Evolutionary conservation across 2,113 vertebrate species (phyloP).

Genomic region (Ceyx cyanopectus): DNA sequence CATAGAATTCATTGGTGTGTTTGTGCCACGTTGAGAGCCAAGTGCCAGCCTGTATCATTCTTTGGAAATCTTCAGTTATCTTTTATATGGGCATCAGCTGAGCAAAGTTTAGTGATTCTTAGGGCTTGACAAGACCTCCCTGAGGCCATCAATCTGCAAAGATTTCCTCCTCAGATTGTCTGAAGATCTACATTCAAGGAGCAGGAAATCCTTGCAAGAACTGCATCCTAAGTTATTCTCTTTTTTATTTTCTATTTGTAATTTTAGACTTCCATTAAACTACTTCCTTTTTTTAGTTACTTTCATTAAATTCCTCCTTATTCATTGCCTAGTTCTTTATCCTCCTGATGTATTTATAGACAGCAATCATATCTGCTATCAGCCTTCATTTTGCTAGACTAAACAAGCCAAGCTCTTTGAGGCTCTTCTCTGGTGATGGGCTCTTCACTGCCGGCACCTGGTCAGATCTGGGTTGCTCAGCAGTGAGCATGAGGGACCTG

Average conservation of each 20-base stretch:
- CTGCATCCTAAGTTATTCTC: not conserved
- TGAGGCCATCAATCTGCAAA: not conserved
- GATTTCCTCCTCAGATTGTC: not conserved
- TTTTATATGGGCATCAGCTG: not conserved
- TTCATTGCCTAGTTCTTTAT: constrained; percentile 26
- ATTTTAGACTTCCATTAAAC: not conserved
- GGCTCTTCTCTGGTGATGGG: constrained; percentile 29
- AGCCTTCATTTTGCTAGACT: constrained; percentile 43
- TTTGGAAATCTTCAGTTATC: not conserved
- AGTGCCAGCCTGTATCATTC: not conserved
- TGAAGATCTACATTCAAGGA: not conserved
- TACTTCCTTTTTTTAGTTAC: not conserved
- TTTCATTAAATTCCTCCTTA: constrained; percentile 30
- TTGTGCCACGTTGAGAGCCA: fast-evolving
- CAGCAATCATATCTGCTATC: constrained; percentile 56
- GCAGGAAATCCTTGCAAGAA: not conserved
- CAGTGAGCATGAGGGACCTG: not conserved
- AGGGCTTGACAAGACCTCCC: not conserved
- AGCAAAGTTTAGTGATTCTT: not conserved
- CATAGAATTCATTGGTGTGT: not conserved
- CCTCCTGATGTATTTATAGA: constrained; percentile 56
- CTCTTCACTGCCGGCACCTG: constrained; percentile 21
- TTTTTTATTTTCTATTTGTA: fast-evolving
- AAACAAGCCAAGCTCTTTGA: constrained; percentile 45
- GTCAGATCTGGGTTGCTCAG: not conserved